Conservation (phyloP, 2,888 invertebrate species). For the Carabus problematicus region DNA sequence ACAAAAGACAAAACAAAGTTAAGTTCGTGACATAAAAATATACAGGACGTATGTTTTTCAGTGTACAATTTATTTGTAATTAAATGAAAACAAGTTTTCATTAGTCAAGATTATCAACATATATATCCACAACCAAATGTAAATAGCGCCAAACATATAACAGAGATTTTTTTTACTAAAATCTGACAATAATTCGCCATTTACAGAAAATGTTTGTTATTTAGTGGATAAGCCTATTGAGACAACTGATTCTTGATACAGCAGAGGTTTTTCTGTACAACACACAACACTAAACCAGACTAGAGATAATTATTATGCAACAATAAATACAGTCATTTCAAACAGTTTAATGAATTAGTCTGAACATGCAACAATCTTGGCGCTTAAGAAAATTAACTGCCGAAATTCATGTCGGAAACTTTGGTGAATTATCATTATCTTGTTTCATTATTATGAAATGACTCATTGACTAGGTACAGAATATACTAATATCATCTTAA, state of each 20-base stretch:
- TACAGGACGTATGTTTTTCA: constrained; percentile 1
- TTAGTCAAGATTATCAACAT: constrained; percentile 24
- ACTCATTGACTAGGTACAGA: too few species aligned
- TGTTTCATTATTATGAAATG: too few species aligned
- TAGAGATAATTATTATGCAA: too few species aligned
- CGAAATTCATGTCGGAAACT: too few species aligned
- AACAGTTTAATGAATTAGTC: too few species aligned
- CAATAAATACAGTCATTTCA: too few species aligned
- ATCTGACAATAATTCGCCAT: background rate
- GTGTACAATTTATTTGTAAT: constrained; percentile 37
- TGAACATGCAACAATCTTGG: too few species aligned
- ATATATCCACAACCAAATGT: constrained; percentile 36
- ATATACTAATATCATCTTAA: too few species aligned
- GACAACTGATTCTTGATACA: background rate
- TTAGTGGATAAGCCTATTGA: too few species aligned
- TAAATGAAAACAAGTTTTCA: constrained; percentile 24
- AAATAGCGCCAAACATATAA: background rate
- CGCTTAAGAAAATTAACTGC: too few species aligned
- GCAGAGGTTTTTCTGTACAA: background rate
- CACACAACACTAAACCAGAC: background rate
- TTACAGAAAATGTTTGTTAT: background rate
- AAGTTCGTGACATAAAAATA: background rate
- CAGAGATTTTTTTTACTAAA: background rate
- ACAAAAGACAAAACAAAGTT: too few species aligned
- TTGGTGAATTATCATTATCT: too few species aligned